Evolutionary conservation across 2,797 vertebrate genomes (phyloP).

Genomic region (Halcyon leucocephala): DNA sequence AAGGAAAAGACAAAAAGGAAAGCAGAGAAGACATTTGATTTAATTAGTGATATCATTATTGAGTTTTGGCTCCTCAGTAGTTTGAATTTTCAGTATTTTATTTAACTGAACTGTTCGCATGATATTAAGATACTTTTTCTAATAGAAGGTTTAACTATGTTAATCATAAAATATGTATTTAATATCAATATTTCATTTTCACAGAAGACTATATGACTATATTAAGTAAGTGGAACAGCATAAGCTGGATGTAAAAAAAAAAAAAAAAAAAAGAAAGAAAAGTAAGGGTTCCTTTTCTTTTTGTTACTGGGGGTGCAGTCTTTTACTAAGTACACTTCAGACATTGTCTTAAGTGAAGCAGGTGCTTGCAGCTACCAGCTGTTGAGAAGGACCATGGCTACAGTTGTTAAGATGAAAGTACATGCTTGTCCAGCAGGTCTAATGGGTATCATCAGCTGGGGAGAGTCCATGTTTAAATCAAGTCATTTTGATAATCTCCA

Average conservation of each 20-base stretch:
- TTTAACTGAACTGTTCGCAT: neutral
- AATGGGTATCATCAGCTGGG: neutral
- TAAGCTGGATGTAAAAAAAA: neutral
- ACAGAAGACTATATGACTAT: neutral
- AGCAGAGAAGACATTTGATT: neutral
- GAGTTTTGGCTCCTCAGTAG: neutral
- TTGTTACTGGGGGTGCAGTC: neutral
- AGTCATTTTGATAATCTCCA: neutral
- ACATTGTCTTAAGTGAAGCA: neutral
- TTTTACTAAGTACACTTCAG: neutral
- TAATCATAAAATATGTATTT: neutral
- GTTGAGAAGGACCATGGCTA: rapidly evolving
- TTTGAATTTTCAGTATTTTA: neutral
- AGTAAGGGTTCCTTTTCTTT: neutral
- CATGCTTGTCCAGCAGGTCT: neutral
- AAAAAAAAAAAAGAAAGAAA: neutral
- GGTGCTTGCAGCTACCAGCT: neutral
- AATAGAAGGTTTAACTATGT: neutral
- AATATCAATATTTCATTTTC: neutral
- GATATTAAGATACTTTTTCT: neutral
- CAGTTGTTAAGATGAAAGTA: neutral
- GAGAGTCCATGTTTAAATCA: neutral
- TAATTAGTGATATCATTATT: neutral
- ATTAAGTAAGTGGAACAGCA: neutral
- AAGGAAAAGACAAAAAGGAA: neutral